These are phyloP conservation scores for Conger conger DNA, from an alignment of 2,113 vertebrate genomes.

Conservation along the genomic window DNA sequence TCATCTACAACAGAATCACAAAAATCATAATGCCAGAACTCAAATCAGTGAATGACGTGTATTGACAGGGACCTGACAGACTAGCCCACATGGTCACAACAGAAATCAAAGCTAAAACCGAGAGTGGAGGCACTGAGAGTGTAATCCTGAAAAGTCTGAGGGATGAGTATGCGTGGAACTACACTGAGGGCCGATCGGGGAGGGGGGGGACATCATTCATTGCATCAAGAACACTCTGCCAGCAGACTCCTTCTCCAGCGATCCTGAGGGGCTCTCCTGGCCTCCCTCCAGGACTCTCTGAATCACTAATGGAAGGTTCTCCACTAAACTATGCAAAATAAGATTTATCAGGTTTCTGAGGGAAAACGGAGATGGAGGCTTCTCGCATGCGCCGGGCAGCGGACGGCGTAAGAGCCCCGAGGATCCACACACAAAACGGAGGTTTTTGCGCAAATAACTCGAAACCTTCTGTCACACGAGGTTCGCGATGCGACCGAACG, in stretches of 20 bases:
- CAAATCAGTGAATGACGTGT: not conserved
- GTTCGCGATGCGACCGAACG: not conserved
- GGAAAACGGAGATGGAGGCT: not conserved
- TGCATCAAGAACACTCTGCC: slow-evolving; percentile 52
- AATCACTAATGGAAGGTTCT: slow-evolving; percentile 64
- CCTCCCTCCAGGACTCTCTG: slow-evolving; percentile 63
- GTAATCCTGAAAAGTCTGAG: not conserved
- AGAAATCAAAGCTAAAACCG: too few species aligned
- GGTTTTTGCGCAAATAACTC: not conserved
- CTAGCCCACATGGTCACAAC: too few species aligned
- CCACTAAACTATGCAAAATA: slow-evolving; percentile 50
- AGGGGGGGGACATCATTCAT: slow-evolving; percentile 48
- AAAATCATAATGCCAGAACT: not conserved
- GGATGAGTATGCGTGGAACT: slow-evolving; percentile 34
- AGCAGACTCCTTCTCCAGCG: slow-evolving; percentile 57
- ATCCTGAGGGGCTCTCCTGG: slow-evolving; percentile 60
- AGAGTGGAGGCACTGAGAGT: too few species aligned
- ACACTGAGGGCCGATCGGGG: slow-evolving; percentile 16
- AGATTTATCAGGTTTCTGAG: slow-evolving; percentile 54
- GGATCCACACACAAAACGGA: not conserved
- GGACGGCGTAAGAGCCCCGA: not conserved
- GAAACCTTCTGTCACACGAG: not conserved
- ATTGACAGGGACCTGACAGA: not conserved
- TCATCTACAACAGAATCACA: not conserved
- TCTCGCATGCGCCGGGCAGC: not conserved